Evolutionary conservation across 2,797 vertebrate genomes (phyloP), one percentile per base, ranked within the genome.

Genomic region (Poecilia velifera): DNA sequence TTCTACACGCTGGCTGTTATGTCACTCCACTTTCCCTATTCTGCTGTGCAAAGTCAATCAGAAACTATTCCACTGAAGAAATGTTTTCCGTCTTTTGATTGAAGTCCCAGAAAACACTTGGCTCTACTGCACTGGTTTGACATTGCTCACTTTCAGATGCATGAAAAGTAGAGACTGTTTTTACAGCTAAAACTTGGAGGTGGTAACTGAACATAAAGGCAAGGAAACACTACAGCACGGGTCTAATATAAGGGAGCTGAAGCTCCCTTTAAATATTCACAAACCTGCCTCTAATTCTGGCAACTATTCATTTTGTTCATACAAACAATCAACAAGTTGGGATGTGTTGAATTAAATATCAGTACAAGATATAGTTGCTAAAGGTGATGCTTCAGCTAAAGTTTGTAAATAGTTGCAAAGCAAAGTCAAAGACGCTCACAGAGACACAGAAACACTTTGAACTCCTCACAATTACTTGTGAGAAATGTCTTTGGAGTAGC

Each of bases 401-500:
- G 41, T 39, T n/a, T 14, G 3, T 55, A 0, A n/a, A 43, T 55
- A 39, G 7, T 68, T 73, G 49, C 73, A 36, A 49, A 25, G 22
- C 73, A 74, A 72, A 80, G 77, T 73, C 84, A 57, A 86, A 80
- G 25, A 57, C 7, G 7, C 12, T 1, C 13, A 84, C 14, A 1
- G 6, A 47, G 13, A 57, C 68, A 45, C 7, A 71, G 12, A 57
- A 5, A 9, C 28, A 57, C 51, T 41, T 36, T 43, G 14, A 53
- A 6, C 28, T 72, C n/a, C 6, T 18, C 31, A 46, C 53, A 64
- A 46, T 34, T n/a, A 71, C 39, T 74, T 22, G 49, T 55, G 49
- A 75, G 28, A 6, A 73, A 10, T 82, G 43, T 77, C 70, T 87
- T 84, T 81, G 34, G 79, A 74, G 74, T 86, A 76, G 84, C 90